These are phyloP conservation scores for Julus scanicus DNA, from an alignment of 2,888 invertebrate genomes.

Conservation along the genomic window DNA sequence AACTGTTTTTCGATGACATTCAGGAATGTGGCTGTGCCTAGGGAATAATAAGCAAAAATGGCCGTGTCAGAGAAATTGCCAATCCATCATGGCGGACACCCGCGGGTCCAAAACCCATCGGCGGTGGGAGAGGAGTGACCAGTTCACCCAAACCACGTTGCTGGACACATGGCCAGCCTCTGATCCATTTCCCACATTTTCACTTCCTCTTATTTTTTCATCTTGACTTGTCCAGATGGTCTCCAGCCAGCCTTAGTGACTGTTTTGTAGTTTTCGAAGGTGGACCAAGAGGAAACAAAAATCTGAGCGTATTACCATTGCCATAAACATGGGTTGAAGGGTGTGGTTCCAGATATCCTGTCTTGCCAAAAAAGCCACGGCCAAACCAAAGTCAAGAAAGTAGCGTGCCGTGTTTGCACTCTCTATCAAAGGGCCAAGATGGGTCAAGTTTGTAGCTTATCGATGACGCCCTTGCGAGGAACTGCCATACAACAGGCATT, in stretches of 20 bases:
- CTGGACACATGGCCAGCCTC: conserved; percentile 22
- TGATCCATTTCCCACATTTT: conserved; percentile 45
- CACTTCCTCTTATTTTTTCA: conserved; percentile 7
- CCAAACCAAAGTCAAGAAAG: neutral
- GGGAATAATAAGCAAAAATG: conserved; percentile 49
- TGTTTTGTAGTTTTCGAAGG: neutral
- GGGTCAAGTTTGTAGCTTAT: neutral
- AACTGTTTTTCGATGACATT: conserved; percentile 46
- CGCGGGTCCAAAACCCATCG: neutral
- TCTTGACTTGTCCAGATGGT: conserved; percentile 10
- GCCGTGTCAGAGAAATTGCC: conserved; percentile 43
- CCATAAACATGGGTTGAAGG: conserved; percentile 19
- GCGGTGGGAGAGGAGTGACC: conserved; percentile 49
- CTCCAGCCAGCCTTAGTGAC: conserved; percentile 9
- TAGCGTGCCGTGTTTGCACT: neutral
- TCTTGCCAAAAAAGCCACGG: neutral
- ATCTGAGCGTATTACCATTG: conserved; percentile 6
- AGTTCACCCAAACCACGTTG: neutral
- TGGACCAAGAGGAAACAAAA: conserved; percentile 40
- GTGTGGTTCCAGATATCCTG: conserved; percentile 47
- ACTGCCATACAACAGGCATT: neutral
- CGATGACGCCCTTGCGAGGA: neutral
- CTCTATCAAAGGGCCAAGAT: neutral
- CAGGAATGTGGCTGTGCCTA: conserved; percentile 22
- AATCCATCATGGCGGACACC: conserved; percentile 51